These are phyloP conservation scores for Typhlomys cinereus DNA, from an alignment of 2,113 vertebrate genomes.

Conservation along the genomic window DNA sequence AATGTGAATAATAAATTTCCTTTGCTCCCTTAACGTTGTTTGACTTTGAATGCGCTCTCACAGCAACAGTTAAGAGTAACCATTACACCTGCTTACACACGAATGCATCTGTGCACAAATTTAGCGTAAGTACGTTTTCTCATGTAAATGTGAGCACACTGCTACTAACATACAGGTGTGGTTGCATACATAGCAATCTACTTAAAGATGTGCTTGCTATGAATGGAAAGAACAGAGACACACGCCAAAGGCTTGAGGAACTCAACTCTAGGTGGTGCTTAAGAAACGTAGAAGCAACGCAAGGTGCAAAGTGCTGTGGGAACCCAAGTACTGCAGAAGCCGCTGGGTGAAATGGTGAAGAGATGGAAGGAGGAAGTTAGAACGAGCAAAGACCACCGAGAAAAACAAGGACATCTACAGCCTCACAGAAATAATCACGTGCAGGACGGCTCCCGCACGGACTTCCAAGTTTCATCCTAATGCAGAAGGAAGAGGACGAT, in stretches of 20 bases:
- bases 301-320: not conserved
- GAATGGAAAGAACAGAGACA: not conserved
- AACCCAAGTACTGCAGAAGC: fast-evolving
- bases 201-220: not conserved
- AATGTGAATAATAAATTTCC: no score
- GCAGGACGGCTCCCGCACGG: not conserved
- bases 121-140: no score
- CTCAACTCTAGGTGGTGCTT: not conserved
- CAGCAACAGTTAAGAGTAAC: no score
- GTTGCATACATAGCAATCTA: not conserved
- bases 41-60: no score
- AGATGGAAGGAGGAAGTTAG: fast-evolving
- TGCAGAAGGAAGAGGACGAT: not conserved
- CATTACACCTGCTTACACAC: no score
- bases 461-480: not conserved
- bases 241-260: not conserved
- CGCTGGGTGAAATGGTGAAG: not conserved
- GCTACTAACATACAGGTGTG: not conserved
- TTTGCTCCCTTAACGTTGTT: no score
- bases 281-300: not conserved
- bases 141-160: not conserved
- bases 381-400: not conserved
- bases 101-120: no score
- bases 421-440: not conserved
- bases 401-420: not conserved